Evolutionary conservation across 2,888 invertebrate genomes (phyloP), one percentile per base, ranked within the genome.

Genomic region (Eumerus sabulonum): DNA sequence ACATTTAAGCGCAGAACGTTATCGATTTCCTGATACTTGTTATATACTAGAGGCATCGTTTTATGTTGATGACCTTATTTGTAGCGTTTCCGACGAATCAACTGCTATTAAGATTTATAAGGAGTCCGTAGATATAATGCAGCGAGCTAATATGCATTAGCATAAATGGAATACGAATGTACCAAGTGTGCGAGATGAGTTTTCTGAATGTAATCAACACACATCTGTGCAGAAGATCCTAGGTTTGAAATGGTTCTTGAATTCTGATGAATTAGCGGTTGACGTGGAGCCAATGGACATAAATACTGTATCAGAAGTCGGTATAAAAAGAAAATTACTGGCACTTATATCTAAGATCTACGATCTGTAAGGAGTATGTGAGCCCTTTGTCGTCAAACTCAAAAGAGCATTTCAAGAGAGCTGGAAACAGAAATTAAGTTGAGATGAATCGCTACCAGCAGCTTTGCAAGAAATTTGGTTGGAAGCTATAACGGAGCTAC

Each of bases 391-490:
- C 27, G 51, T 27, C 35, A 35, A 51, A 35, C 51, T 35, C 1
- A 51, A 51, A 51, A 35, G 4, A 4, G 45, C 19, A 12, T 51
- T 51, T 19, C 51, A 51, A 13, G 51, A 51, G n/a, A 9, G n/a
- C 27, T 51, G 27, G 51, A 51, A 51, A 19, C 51, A n/a, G 13
- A 27, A 12, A 27, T 51, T 51, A 2, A 13, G 3, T 11, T 40
- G 40, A 11, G 27, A 27, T 27, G 27, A 27, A 27, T 4, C 7
- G 2, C 27, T 27, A 27, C 7, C 27, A 27, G 27, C 27, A 40
- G 11, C 40, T 11, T 40, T 40, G 11, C 40, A 40, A 11, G 3
- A 3, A 40, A n/a, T 40, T 5, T 40, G 40, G 40, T 11, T 40
- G 9, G 40, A 40, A n/a, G 11, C 40, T 7, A 40, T 7, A 11